Conservation (phyloP, 2,888 invertebrate species). For the Acrobeloides nanus region DNA sequence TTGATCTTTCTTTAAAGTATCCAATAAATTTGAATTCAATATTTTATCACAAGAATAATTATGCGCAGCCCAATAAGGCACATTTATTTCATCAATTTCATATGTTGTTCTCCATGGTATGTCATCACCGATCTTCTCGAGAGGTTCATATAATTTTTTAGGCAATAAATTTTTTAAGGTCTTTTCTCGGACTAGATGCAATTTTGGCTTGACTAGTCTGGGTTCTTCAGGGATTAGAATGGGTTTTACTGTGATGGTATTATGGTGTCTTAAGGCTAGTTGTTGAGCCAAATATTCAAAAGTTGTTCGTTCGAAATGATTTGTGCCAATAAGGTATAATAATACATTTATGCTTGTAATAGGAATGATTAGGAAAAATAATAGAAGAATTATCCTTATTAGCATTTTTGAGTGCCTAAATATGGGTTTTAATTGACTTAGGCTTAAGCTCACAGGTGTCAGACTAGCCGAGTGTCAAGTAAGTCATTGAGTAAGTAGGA, state of each 20-base stretch:
- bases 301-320: slow-evolving; percentile 42
- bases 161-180: slow-evolving; percentile 46
- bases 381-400: too few species aligned
- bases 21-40: slow-evolving; percentile 49
- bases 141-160: slow-evolving; percentile 38
- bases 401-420: too few species aligned
- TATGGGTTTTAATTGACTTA: too few species aligned
- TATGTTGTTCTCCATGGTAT: slow-evolving; percentile 42
- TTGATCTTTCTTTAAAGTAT: slow-evolving; percentile 39
- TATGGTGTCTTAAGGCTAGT: slow-evolving; percentile 45
- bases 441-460: too few species aligned
- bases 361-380: too few species aligned
- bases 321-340: slow-evolving; percentile 50
- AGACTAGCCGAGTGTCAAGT: too few species aligned
- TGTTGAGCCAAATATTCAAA: slow-evolving; percentile 52
- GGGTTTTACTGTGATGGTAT: slow-evolving; percentile 46
- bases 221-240: slow-evolving; percentile 53
- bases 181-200: slow-evolving; percentile 51
- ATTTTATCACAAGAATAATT: slow-evolving; percentile 49
- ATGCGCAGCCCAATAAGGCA: slow-evolving; percentile 45
- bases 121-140: slow-evolving; percentile 35
- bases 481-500: too few species aligned
- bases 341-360: too few species aligned
- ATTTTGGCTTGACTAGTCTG: slow-evolving; percentile 43
- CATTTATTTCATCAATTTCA: slow-evolving; percentile 31